phyloP scores from a whole-genome alignment of 2,797 vertebrate species.

The Takifugu rubripes region DNA sequence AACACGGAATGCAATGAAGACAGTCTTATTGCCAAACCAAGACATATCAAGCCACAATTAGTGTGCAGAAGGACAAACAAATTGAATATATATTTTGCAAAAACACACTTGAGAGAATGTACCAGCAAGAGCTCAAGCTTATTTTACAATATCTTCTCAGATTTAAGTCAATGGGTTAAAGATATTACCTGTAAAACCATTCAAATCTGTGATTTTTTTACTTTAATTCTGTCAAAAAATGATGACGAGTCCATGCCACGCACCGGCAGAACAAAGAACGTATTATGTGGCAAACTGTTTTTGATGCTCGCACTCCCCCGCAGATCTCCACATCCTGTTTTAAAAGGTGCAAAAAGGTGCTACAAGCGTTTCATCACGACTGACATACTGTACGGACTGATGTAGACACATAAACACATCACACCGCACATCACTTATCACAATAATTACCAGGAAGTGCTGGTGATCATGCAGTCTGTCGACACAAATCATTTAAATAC shows the following conservation, averaged over 20 bases:
- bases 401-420: conserved; percentile 19
- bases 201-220: not conserved
- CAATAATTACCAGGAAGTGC: no score
- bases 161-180: no score
- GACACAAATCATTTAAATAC: no score
- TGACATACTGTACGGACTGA: conserved; percentile 23
- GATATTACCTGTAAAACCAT: no score
- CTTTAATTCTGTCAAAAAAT: conserved; percentile 1
- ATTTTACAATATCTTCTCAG: no score
- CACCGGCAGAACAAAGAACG: conserved; percentile 15
- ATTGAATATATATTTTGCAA: not conserved
- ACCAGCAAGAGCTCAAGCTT: not conserved
- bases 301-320: conserved; percentile 22
- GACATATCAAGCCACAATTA: conserved; percentile 31
- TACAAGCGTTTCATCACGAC: conserved; percentile 35
- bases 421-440: not conserved
- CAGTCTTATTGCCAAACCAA: conserved; percentile 37
- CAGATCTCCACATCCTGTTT: conserved; percentile 44
- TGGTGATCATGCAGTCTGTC: no score
- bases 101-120: conserved; percentile 4
- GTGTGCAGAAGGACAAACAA: conserved; percentile 6
- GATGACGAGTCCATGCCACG: not conserved
- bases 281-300: conserved; percentile 36
- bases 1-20: conserved; percentile 49
- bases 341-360: conserved; percentile 28